Base-by-base conservation (phyloP, 2,888 invertebrate genomes). In the Lochmaea crataegi region DNA sequence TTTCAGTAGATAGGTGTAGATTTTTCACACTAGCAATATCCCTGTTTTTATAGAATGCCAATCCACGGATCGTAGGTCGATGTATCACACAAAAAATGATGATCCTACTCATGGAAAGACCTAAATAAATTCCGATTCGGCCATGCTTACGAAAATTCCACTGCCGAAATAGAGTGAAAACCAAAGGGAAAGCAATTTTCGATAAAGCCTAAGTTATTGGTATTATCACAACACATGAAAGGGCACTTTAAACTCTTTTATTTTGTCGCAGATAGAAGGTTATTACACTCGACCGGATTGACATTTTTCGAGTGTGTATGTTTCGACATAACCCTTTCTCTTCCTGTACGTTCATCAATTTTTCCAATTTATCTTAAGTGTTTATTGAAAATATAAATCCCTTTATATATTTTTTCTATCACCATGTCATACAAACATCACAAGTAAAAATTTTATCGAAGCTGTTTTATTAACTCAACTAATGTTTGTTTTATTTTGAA, bases 11-110 rank as follows among this genome's bases (percentile, higher is more conserved):
- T 77, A 67, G 75, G 65, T 71, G 69, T 45, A 70, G 64, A 76
- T 78, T 77, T 74, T 76, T 77, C 77, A 78, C 67, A 68, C 70
- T 48, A 65, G 72, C 75, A 67, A 70, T 65, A 68, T 74, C 71
- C 74, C 67, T 51, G 66, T 74, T 74, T 74, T 75, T 74, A 60
- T 71, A 51, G 51, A 66, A 69, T 67, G 61, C 68, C 71, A 48
- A 65, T 64, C 61, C 63, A 45, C 38, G 69, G 68, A 68, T 68
- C 73, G 67, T 48, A 68, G 68, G 75, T 69, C 73, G 72, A 69
- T 73, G 75, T 74, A 74, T 74, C 72, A 72, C 68, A 72, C 66
- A 73, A 76, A 74, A 74, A 76, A 76, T 72, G 72, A 76, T 74
- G 66, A 74, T 73, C 76, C 72, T 66, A 48, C 42, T 57, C 56